phyloP scores from a whole-genome alignment of 2,797 vertebrate species.

The Crocodylus rhombifer region DNA sequence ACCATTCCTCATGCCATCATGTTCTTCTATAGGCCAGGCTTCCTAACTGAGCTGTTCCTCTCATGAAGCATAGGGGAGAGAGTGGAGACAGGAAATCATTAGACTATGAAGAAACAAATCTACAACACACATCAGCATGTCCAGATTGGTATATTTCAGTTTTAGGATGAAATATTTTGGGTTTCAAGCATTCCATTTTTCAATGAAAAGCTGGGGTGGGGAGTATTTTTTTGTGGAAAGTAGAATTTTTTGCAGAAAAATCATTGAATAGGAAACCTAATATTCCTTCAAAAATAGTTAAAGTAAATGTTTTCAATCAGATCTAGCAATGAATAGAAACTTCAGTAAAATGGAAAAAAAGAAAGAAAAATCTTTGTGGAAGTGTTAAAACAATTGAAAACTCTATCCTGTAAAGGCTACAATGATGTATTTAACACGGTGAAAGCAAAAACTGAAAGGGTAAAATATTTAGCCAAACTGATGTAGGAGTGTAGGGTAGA shows the following conservation, averaged over 20 bases:
- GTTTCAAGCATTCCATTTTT: background rate
- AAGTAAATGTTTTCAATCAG: background rate
- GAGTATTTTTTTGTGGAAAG: background rate
- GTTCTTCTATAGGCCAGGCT: background rate
- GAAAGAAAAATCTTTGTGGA: too few relatives aligned
- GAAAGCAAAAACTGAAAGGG: too few relatives aligned
- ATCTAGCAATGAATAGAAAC: background rate
- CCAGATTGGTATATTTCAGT: background rate
- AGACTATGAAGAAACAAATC: background rate
- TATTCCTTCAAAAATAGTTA: background rate
- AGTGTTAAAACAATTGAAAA: too few relatives aligned
- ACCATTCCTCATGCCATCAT: background rate
- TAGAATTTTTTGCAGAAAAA: background rate
- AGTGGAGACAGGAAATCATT: too few relatives aligned
- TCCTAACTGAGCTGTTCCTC: background rate
- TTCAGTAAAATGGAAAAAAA: too few relatives aligned
- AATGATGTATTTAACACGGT: too few relatives aligned
- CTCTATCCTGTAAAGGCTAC: too few relatives aligned
- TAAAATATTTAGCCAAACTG: too few relatives aligned
- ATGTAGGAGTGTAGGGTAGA: too few relatives aligned
- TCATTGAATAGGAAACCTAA: background rate
- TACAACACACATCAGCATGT: background rate
- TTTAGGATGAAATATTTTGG: too few relatives aligned
- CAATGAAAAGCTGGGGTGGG: background rate
- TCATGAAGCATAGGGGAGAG: background rate